Conservation (phyloP, 37 sponge, comb jelly and placozoan species). For the Bolinopsis microptera region DNA sequence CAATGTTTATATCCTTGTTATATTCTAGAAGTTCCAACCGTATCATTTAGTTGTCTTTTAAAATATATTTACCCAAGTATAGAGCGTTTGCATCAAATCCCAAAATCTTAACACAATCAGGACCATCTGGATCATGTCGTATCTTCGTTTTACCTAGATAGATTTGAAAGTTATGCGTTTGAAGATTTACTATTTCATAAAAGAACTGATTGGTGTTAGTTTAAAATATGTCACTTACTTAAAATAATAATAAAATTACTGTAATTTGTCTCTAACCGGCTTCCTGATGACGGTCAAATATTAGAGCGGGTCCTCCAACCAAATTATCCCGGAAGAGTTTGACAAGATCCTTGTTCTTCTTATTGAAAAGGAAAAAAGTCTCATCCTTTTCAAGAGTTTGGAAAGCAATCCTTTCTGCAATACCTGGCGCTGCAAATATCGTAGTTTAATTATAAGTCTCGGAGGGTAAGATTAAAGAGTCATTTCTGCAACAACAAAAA, state of each 20-base stretch:
- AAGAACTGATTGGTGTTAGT: too few species aligned
- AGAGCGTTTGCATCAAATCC: neutral
- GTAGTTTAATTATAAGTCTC: neutral
- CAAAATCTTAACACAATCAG: neutral
- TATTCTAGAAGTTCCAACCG: neutral
- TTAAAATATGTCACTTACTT: too few species aligned
- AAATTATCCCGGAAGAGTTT: neutral
- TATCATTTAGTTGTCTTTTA: neutral
- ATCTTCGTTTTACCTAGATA: neutral
- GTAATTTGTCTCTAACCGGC: neutral
- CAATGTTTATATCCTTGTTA: neutral
- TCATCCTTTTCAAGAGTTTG: neutral
- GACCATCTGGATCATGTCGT: neutral
- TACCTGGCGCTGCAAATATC: neutral
- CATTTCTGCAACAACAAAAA: too few species aligned
- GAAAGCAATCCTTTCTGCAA: neutral
- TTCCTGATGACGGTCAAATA: neutral
- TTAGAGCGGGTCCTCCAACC: constrained; percentile 16
- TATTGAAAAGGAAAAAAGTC: neutral
- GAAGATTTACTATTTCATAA: too few species aligned
- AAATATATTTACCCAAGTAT: neutral
- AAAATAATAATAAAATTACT: too few species aligned
- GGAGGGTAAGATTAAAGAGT: neutral
- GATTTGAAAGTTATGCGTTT: neutral
- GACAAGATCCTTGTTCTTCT: neutral